These are phyloP conservation scores for Temnothorax rugatulus DNA, from an alignment of 2,888 invertebrate species.

Conservation along the genomic window DNA sequence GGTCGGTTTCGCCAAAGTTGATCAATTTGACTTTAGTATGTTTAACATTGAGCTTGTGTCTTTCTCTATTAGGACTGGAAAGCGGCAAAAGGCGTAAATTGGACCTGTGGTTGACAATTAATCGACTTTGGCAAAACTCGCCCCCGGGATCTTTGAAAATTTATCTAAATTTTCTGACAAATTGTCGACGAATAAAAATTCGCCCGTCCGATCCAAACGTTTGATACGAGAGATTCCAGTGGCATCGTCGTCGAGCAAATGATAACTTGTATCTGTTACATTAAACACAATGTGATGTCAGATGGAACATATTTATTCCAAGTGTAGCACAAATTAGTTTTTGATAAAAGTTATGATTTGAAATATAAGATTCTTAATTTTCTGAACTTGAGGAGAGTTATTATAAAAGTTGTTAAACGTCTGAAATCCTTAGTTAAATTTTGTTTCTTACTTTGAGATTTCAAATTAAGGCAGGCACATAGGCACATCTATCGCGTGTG, in stretches of 20 bases:
- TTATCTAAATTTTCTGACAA: conserved; percentile 28
- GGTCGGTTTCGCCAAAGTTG: neutral
- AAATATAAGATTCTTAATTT: neutral
- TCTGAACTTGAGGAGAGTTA: neutral
- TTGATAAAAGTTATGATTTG: neutral
- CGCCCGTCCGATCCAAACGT: neutral
- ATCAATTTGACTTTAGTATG: neutral
- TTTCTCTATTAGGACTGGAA: neutral
- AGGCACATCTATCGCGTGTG: neutral
- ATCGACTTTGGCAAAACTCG: neutral
- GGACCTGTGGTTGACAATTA: neutral
- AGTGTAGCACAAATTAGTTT: neutral
- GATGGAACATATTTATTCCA: neutral
- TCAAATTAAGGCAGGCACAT: neutral
- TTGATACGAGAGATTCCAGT: conserved; percentile 10
- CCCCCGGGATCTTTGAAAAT: neutral
- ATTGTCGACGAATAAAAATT: conserved; percentile 38
- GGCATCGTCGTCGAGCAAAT: neutral
- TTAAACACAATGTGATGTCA: neutral
- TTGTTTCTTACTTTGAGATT: neutral
- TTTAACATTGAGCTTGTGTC: neutral
- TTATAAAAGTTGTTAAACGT: neutral
- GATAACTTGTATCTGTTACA: neutral
- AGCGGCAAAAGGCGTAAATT: neutral
- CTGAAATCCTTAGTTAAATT: neutral